Percentiles rank a stretch among this genome's conserved stretches.
Evolutionary conservation across 2,888 invertebrate species (phyloP).

Genomic region (Osmoderma eremita): DNA sequence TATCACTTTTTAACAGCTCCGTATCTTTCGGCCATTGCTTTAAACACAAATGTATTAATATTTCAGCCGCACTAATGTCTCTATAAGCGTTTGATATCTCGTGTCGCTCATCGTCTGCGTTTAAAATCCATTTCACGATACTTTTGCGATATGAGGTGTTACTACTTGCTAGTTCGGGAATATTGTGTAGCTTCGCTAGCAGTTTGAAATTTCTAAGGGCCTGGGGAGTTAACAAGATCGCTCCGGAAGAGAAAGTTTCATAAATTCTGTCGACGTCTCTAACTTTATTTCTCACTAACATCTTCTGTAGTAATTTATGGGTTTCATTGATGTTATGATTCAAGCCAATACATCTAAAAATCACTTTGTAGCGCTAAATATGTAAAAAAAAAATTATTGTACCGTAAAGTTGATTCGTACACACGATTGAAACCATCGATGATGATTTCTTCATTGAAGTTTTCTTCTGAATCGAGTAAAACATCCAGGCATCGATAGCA

Average conservation of each 20-base stretch:
- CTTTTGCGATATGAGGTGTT: constrained; percentile 47
- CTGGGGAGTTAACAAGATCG: constrained; percentile 58
- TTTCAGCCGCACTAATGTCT: constrained; percentile 49
- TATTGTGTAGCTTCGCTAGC: constrained; percentile 56
- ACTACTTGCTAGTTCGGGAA: constrained; percentile 54
- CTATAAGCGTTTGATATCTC: constrained; percentile 43
- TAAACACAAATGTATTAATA: constrained; percentile 54
- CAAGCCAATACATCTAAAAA: constrained; percentile 63
- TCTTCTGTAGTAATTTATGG: constrained; percentile 62
- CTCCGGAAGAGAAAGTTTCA: constrained; percentile 61
- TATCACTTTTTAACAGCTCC: neutral
- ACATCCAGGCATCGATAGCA: constrained; percentile 58
- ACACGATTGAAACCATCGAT: constrained; percentile 49
- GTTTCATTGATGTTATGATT: constrained; percentile 63
- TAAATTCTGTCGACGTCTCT: constrained; percentile 59
- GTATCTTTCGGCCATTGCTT: constrained; percentile 54
- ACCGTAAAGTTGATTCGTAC: constrained; percentile 62
- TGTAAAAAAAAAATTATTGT: constrained; percentile 21
- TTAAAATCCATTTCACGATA: constrained; percentile 54
- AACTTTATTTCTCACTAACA: constrained; percentile 58
- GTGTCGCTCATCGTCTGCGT: constrained; percentile 47
- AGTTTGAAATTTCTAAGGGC: constrained; percentile 61
- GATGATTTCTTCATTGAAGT: constrained; percentile 41
- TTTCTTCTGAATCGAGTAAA: constrained; percentile 56
- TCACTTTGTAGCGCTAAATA: neutral